A percentile compares a stretch with the other conserved stretches of the same genome.
Conservation (phyloP, 1,140 invertebrate species). For the honey bee (Apis mellifera) region Amel_HAv3.1 CM009944.2:4865501-4866000, state of each 20-base stretch:
- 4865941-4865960: too few species aligned
- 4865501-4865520: conserved; percentile 64
- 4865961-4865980: too few species aligned
- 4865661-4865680: conserved; percentile 10
- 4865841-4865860: too few species aligned
- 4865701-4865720: conserved; percentile 76
- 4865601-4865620: conserved; percentile 76
- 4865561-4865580: conserved; percentile 54
- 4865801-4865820: too few species aligned
- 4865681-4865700: conserved; percentile 73
- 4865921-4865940: too few species aligned
- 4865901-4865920: too few species aligned
- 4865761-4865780: too few species aligned
- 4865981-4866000: too few species aligned
- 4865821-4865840: too few species aligned
- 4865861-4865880: too few species aligned
- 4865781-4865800: too few species aligned
- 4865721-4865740: conserved; percentile 71
- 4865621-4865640: conserved; percentile 59
- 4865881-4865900: too few species aligned
- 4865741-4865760: conserved; percentile 34
- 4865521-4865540: conserved; percentile 70
- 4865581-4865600: conserved; percentile 74
- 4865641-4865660: background rate
- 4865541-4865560: conserved; percentile 47